Evolutionary conservation across 2,797 vertebrate genomes (phyloP).

Genomic region (Gila robusta): DNA sequence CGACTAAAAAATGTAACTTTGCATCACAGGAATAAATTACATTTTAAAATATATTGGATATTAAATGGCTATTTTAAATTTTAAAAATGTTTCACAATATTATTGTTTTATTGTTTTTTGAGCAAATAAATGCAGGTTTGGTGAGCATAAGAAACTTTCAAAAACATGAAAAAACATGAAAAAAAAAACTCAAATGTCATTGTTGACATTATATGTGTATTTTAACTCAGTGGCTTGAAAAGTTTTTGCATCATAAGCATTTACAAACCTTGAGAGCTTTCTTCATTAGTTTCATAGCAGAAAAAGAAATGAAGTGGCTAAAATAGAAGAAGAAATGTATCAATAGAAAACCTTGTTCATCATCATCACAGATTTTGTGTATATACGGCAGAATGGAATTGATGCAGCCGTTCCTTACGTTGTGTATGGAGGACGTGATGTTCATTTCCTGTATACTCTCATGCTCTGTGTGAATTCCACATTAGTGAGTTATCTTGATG

Average conservation of each 20-base stretch:
- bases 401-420: background rate
- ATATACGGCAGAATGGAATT: background rate
- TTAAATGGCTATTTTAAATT: background rate
- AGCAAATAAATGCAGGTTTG: background rate
- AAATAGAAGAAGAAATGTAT: background rate
- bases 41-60: background rate
- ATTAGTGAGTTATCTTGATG: conserved; percentile 32
- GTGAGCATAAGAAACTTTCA: background rate
- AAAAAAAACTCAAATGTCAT: background rate
- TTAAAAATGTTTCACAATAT: background rate
- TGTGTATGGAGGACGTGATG: background rate
- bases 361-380: background rate
- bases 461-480: conserved; percentile 20
- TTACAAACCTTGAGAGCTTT: background rate
- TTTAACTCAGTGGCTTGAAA: background rate
- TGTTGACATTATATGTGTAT: background rate
- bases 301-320: background rate
- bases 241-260: background rate
- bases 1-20: no score
- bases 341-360: background rate
- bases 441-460: conserved; percentile 29
- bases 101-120: background rate
- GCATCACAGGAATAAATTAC: background rate
- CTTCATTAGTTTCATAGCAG: background rate
- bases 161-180: background rate